Conservation (phyloP, 2,888 invertebrate species). For the Eupithecia inturbata region DNA sequence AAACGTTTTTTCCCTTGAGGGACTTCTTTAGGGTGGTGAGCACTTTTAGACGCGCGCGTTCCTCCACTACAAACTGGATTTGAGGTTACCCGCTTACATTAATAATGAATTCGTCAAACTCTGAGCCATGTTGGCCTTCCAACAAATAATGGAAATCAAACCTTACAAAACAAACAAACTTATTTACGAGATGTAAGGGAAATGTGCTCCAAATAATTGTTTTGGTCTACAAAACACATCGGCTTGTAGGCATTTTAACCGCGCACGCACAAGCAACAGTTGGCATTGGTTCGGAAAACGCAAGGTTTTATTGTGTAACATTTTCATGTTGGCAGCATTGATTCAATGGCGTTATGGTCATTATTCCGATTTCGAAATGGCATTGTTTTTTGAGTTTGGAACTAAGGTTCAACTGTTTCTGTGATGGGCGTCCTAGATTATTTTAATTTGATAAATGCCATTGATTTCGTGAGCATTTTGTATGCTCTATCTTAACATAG, state of each 20-base stretch:
- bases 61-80: too few relatives aligned
- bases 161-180: slow-evolving; percentile 19
- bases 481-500: neutral
- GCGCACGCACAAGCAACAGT: slow-evolving; percentile 35
- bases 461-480: neutral
- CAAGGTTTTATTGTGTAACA: slow-evolving; percentile 51
- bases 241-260: slow-evolving; percentile 47
- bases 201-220: slow-evolving; percentile 33
- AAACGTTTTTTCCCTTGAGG: too few relatives aligned
- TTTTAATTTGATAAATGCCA: neutral
- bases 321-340: slow-evolving; percentile 49
- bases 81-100: too few relatives aligned
- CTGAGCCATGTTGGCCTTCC: neutral
- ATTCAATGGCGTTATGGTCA: slow-evolving; percentile 53
- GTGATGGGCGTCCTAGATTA: slow-evolving; percentile 7
- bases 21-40: too few relatives aligned
- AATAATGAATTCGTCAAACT: too few relatives aligned
- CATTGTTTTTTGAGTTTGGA: slow-evolving; percentile 41
- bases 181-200: slow-evolving; percentile 23
- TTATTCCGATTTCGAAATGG: slow-evolving; percentile 57
- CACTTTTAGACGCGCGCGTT: too few relatives aligned
- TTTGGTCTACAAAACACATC: slow-evolving; percentile 47
- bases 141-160: neutral
- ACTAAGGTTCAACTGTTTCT: slow-evolving; percentile 5
- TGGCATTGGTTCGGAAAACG: slow-evolving; percentile 40